Evolutionary conservation across 2,797 vertebrate genomes (phyloP), one percentile per base, ranked within the genome.

Genomic region (Sternarchorhynchus goeldii): DNA sequence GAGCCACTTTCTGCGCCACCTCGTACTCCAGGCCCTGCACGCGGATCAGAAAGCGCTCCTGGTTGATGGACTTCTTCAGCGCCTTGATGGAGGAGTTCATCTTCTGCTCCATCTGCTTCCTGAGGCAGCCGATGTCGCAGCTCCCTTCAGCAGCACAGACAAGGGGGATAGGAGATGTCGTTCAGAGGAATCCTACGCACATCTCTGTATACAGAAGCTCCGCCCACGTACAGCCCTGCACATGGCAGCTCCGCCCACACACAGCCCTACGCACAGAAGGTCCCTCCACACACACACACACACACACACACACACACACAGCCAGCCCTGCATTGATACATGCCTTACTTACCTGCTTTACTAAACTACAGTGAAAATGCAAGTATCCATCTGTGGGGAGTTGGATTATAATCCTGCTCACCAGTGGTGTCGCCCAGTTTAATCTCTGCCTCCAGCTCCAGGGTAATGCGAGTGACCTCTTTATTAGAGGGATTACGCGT

Each of bases 61-160:
- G 97, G 90, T 98, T 98, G 87, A 99, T 98, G 88, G 97, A 99
- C 82, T 98, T 99, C 82, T 96, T 96, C 87, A 99, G 92, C 82
- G 96, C 95, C 88, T 97, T 98, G 88, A 99, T 94, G 69, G 96
- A 95, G 0, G 95, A 94, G 86, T 97, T 98, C 45, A 99, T 93
- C 86, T 96, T 94, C 69, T 95, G 94, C 88, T 99, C 97, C 92
- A 97, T 95, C 21, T 94, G 93, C 91, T 96, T 96, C n/a, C 96
- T 91, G 84, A 97, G 92, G 89, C 97, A 99, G 84, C 93, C 93
- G 69, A 97, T 91, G 85, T 95, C 97, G 86, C 97, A 99, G 84
- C 91, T 92, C 68, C 95, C 97, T 96, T 88, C 74, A 83, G 1
- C 1, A 76, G 20, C 5, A 70, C 32, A 63, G 45, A 18, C 39